A percentile compares a stretch with the other conserved stretches of the same genome.
phyloP scores from a whole-genome alignment of 2,888 invertebrate species.

The Cecidostiba fungosa region DNA sequence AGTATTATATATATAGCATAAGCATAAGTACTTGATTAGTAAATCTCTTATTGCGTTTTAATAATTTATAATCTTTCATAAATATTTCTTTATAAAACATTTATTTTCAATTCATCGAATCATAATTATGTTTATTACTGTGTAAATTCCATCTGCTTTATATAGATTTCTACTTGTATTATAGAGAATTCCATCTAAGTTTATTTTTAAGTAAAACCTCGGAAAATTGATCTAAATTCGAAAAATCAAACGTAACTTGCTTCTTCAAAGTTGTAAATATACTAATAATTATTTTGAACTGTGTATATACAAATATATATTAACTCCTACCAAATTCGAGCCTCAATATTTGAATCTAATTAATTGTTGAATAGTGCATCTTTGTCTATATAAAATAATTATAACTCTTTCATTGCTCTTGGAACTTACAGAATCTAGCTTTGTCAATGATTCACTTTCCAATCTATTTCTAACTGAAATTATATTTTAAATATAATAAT shows the following conservation, averaged over 20 bases:
- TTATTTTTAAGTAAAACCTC: conserved; percentile 34
- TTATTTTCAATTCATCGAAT: conserved; percentile 37
- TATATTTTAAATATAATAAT: conserved; percentile 28
- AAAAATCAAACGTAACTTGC: conserved; percentile 40
- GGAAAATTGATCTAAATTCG: conserved; percentile 33
- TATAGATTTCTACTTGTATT: conserved; percentile 49
- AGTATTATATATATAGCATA: conserved; percentile 53
- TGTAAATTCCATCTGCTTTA: conserved; percentile 27
- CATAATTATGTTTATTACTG: conserved; percentile 36
- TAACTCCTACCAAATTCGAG: conserved; percentile 38
- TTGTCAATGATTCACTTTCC: background rate
- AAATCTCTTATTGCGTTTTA: conserved; percentile 28
- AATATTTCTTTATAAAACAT: conserved; percentile 47
- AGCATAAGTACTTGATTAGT: conserved; percentile 46
- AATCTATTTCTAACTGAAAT: conserved; percentile 12
- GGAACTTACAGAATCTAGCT: conserved; percentile 19
- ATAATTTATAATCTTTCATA: conserved; percentile 50
- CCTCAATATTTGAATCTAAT: conserved; percentile 30
- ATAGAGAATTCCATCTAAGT: conserved; percentile 41
- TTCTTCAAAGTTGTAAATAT: conserved; percentile 44
- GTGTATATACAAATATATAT: conserved; percentile 36
- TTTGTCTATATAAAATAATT: conserved; percentile 1
- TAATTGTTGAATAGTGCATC: conserved; percentile 20
- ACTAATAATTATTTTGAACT: background rate
- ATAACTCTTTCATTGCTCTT: conserved; percentile 5